Percentiles rank a stretch among this genome's conserved stretches.
phyloP scores from a whole-genome alignment of 2,113 vertebrate genomes.

The Phrynosoma blainvillii region DNA sequence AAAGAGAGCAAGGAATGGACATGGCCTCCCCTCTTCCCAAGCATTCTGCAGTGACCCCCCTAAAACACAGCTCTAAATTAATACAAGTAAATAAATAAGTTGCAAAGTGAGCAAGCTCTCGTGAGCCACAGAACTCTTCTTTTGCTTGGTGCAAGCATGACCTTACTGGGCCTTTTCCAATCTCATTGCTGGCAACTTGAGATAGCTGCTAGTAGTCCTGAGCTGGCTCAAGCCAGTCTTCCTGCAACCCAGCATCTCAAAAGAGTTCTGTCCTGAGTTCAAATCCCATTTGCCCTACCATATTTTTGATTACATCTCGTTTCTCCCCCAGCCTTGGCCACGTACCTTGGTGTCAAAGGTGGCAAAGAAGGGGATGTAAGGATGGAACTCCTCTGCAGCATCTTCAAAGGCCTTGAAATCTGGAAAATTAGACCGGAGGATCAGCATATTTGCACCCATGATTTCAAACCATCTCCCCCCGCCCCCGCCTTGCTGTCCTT shows the following conservation, averaged over 20 bases:
- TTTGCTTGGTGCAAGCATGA: too few species aligned
- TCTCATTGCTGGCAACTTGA: too few species aligned
- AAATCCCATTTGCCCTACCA: background rate
- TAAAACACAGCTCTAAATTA: too few species aligned
- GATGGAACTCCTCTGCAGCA: constrained; percentile 91
- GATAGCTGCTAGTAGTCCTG: too few species aligned
- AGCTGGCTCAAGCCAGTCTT: too few species aligned
- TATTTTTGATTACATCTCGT: too few species aligned
- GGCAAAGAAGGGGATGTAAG: constrained; percentile 91
- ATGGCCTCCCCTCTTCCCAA: background rate
- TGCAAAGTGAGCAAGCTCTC: too few species aligned
- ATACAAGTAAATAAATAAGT: too few species aligned
- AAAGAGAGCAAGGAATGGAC: background rate
- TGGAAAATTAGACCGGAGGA: constrained; percentile 47
- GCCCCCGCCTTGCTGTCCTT: background rate
- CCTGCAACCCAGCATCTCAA: too few species aligned
- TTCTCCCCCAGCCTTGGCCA: background rate
- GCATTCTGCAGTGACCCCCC: background rate
- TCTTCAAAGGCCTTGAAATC: constrained; percentile 89
- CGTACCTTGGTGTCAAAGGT: constrained; percentile 91
- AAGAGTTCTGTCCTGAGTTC: background rate
- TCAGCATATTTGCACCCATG: background rate
- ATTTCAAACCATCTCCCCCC: background rate
- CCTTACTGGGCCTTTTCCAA: too few species aligned
- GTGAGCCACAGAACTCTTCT: too few species aligned